Conservation (phyloP, 2,113 vertebrate species). For the Tachuris rubrigastra region DNA sequence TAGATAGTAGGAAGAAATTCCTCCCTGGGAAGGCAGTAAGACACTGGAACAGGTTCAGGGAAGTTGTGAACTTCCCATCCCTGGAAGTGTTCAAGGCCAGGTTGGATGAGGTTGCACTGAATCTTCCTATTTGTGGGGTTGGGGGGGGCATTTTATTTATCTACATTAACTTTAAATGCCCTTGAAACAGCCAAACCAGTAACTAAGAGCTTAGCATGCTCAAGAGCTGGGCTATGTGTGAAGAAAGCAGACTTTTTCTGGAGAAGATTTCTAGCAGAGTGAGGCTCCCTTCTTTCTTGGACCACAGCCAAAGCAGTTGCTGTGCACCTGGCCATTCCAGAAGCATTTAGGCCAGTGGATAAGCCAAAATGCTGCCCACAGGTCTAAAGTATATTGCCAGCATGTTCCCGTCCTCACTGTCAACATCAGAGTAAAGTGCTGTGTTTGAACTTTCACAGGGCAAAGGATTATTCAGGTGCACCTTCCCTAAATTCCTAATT, state of each 20-base stretch:
- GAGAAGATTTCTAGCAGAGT: not conserved
- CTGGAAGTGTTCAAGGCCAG: not conserved
- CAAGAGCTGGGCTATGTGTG: not conserved
- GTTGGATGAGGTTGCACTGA: fast-evolving
- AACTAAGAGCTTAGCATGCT: not conserved
- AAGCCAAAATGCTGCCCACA: not conserved
- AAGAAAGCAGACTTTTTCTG: not conserved
- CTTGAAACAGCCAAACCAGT: not conserved
- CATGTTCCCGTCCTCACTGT: not conserved
- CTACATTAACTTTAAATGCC: not conserved
- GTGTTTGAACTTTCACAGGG: not conserved
- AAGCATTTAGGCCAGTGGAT: not conserved
- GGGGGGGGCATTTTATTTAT: not conserved
- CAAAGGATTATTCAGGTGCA: not conserved
- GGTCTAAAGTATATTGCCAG: not conserved
- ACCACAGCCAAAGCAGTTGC: not conserved
- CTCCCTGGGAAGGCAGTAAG: not conserved
- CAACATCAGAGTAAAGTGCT: not conserved
- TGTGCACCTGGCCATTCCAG: not conserved
- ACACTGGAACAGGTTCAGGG: not conserved
- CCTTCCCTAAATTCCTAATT: not conserved
- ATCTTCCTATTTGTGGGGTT: not conserved
- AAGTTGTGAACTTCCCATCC: fast-evolving
- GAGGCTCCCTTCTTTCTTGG: not conserved
- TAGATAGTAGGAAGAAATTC: not conserved